A percentile compares a stretch with the other conserved stretches of the same genome.
Evolutionary conservation across 2,888 invertebrate genomes (phyloP).

Genomic region (Tribolium freemani): DNA sequence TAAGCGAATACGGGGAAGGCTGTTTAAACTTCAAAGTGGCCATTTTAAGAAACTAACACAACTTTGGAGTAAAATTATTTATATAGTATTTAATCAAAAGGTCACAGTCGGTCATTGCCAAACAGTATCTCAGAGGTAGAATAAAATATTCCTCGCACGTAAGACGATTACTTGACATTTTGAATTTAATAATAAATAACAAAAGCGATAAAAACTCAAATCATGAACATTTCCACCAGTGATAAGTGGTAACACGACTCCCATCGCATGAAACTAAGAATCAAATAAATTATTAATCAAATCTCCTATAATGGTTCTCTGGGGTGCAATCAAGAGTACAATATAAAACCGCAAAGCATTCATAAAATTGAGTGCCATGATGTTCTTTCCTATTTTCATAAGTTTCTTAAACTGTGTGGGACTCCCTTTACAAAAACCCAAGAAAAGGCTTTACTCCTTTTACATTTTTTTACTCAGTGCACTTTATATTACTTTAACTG

Average conservation of each 20-base stretch:
- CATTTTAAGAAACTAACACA: not conserved
- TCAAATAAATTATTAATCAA: not conserved
- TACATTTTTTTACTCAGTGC: not conserved
- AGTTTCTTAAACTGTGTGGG: not conserved
- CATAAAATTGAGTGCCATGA: not conserved
- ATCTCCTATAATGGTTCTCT: not conserved
- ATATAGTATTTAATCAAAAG: not conserved
- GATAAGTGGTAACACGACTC: not conserved
- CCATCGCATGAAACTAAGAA: not conserved
- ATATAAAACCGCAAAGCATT: not conserved
- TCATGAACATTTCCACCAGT: not conserved
- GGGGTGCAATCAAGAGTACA: not conserved
- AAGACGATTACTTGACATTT: too few species aligned
- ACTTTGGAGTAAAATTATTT: not conserved
- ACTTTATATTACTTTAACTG: not conserved
- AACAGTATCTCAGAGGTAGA: not conserved
- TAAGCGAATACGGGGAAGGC: not conserved
- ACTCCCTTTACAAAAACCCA: not conserved
- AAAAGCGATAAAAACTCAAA: not conserved
- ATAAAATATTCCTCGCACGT: too few species aligned
- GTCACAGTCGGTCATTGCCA: not conserved
- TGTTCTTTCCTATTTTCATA: not conserved
- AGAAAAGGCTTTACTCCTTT: not conserved
- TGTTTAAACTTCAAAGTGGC: not conserved
- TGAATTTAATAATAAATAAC: not conserved